Percentiles rank a stretch among this genome's conserved stretches.
These are phyloP conservation scores for Oncorhynchus tshawytscha DNA, from an alignment of 2,113 vertebrate genomes.

Conservation along the genomic window DNA sequence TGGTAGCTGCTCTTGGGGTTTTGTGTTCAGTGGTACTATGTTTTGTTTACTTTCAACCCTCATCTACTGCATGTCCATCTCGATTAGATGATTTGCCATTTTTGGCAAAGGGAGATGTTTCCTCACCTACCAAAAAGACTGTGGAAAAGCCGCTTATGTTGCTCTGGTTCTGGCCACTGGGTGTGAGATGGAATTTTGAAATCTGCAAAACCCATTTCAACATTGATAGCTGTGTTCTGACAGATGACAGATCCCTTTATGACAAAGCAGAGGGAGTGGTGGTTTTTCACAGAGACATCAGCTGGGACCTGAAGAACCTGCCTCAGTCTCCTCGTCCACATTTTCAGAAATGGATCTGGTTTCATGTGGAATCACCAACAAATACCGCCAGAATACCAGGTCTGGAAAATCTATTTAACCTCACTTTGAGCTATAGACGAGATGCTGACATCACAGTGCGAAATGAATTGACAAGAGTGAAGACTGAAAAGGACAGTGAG, in stretches of 20 bases:
- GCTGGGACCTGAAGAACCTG: neutral
- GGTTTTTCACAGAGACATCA: neutral
- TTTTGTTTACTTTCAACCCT: neutral
- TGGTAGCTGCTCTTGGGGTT: neutral
- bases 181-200: neutral
- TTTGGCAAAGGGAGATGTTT: neutral
- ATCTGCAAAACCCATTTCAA: neutral
- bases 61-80: neutral
- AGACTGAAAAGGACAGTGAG: conserved; percentile 16
- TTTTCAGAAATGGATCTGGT: conserved; percentile 3
- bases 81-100: neutral
- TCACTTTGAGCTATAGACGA: neutral
- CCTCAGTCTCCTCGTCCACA: neutral
- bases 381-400: neutral
- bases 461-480: neutral
- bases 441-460: conserved; percentile 1
- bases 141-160: neutral
- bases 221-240: neutral
- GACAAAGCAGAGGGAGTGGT: neutral
- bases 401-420: neutral
- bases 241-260: neutral
- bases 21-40: neutral
- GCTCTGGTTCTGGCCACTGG: conserved; percentile 1
- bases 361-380: conserved; percentile 1
- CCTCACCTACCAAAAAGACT: neutral